A percentile compares a stretch with the other conserved stretches of the same genome.
Conservation (phyloP, 2,888 invertebrate species). For the Yponomeuta evonymella region DNA sequence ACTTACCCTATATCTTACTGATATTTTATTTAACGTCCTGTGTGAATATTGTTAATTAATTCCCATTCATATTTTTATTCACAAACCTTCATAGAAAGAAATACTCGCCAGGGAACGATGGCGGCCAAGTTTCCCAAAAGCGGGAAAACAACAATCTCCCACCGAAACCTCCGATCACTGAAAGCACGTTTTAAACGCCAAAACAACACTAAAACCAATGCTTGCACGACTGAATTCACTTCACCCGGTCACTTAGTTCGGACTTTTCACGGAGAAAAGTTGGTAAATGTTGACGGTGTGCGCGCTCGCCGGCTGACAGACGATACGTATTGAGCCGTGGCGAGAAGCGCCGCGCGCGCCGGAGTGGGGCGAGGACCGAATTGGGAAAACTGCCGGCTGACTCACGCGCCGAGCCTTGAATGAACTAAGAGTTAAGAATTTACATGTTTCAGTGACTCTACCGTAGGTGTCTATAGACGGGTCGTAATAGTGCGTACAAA, state of each 20-base stretch:
- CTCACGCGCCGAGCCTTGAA: conserved; percentile 2
- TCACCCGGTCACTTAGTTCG: conserved; percentile 33
- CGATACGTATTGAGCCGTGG: conserved; percentile 40
- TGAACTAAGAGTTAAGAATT: not conserved
- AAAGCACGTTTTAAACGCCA: conserved; percentile 29
- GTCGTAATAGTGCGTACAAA: not conserved
- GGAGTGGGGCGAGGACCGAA: conserved; percentile 60
- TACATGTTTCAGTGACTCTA: not conserved
- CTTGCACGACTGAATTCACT: conserved; percentile 15
- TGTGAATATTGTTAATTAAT: too few species aligned
- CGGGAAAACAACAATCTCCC: not conserved
- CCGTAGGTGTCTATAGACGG: not conserved
- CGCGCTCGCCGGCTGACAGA: conserved; percentile 48
- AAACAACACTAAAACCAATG: conserved; percentile 20
- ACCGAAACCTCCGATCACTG: conserved; percentile 9
- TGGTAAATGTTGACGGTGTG: conserved; percentile 37
- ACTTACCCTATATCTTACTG: too few species aligned
- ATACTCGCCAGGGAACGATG: conserved; percentile 20
- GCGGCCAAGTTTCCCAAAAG: not conserved
- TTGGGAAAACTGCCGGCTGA: conserved; percentile 55
- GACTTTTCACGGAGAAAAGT: conserved; percentile 71
- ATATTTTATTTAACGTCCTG: too few species aligned
- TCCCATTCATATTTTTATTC: too few species aligned
- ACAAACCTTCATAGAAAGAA: conserved; percentile 27
- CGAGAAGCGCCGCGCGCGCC: conserved; percentile 41